These are phyloP conservation scores for Aphelocoma californica DNA, from an alignment of 2,797 vertebrate genomes.

Conservation along the genomic window DNA sequence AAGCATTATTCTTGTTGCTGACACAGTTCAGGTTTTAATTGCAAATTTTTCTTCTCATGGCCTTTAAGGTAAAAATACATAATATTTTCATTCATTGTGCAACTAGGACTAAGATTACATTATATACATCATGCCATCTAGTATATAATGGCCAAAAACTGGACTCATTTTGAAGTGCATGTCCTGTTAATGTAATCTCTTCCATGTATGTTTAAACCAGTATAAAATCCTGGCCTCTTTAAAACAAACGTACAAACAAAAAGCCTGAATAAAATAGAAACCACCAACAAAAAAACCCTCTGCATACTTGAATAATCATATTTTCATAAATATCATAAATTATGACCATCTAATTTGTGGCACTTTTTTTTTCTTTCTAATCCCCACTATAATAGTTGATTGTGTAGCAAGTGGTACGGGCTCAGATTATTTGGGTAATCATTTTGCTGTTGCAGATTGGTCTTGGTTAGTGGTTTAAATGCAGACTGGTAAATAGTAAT, in stretches of 20 bases:
- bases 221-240: neutral
- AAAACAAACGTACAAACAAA: neutral
- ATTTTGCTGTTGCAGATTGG: neutral
- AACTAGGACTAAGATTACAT: neutral
- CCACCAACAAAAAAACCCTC: rapidly evolving
- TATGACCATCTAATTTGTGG: neutral
- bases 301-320: neutral
- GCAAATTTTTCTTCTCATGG: neutral
- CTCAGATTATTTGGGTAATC: neutral
- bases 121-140: rapidly evolving
- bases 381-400: neutral
- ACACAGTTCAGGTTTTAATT: neutral
- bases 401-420: neutral
- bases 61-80: neutral
- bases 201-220: neutral
- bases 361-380: neutral
- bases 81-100: neutral
- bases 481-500: neutral
- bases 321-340: neutral
- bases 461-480: neutral
- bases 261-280: neutral
- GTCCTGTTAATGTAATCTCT: neutral
- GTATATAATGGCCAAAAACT: neutral
- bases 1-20: neutral
- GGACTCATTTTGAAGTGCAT: neutral